Base-by-base conservation (phyloP, 2,888 invertebrate species). In the Euzophera pinguis region DNA sequence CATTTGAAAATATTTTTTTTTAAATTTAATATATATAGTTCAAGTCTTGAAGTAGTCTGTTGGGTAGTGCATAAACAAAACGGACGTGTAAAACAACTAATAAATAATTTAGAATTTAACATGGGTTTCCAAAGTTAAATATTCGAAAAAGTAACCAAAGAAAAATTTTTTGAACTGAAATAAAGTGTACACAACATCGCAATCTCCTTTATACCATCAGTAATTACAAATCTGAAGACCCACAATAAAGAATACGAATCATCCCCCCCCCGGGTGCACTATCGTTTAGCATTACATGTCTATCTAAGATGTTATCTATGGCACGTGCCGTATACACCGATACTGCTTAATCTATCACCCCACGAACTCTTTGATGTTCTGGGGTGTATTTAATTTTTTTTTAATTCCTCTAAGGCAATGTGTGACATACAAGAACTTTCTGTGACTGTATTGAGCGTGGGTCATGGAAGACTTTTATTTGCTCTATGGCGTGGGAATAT, bases 311-410 rank as follows among this genome's bases (percentile, higher is more conserved):
- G 70, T 78, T 83, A 84, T 84, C 84, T 78, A 53, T 57, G 74
- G 64, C 84, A 83, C 87, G 86, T 85, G 87, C 63, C 80, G 43
- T 55, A 61, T 53, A 65, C 69, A 65, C 70, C 73, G 81, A 84
- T 82, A 82, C 72, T 58, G 72, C 65, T 71, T 81, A 83, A 84
- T 86, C 84, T 79, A 79, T 84, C 84, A 81, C 81, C 82, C 84
- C 66, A 68, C 63, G 59, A 77, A 79, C 79, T 82, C 83, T 85
- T 85, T 86, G 84, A 85, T 78, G 79, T 80, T 65, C 22, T 61
- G 62, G 51, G 53, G 52, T 14, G 55, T 50, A 51, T 59, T 59
- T 56, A 53, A 53, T 56, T 43, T 52, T 59, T 57, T 50, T 57
- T 59, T 38, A 50, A 12, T 52, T 52, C 50, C 51, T 50, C 53